A percentile compares a stretch with the other conserved stretches of the same genome.
phyloP scores from a whole-genome alignment of 2,113 vertebrate genomes.

The Cathartes aura region DNA sequence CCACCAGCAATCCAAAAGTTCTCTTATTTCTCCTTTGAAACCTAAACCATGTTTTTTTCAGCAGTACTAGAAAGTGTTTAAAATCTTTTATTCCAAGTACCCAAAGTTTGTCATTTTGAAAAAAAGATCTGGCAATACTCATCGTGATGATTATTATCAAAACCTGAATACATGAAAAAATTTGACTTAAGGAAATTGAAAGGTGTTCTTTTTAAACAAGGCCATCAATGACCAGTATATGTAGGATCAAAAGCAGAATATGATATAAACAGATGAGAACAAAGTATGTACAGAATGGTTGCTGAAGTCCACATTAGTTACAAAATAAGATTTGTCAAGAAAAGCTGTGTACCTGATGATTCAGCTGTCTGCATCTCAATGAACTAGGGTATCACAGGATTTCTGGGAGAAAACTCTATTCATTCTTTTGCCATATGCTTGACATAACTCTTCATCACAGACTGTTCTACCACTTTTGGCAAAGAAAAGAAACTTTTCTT shows the following conservation, averaged over 20 bases:
- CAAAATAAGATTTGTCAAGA: not conserved
- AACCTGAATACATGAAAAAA: not conserved
- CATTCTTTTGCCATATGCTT: not conserved
- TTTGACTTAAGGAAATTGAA: not conserved
- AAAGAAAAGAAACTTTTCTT: not conserved
- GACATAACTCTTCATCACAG: not conserved
- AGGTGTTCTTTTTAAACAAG: not conserved
- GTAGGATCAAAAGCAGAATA: not conserved
- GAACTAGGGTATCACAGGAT: not conserved
- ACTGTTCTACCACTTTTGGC: not conserved
- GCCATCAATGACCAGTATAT: not conserved
- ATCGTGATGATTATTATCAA: not conserved
- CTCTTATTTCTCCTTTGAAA: not conserved
- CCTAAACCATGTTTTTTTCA: not conserved
- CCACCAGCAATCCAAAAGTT: not conserved
- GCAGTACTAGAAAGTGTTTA: not conserved
- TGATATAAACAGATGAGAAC: not conserved
- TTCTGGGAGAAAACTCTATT: not conserved
- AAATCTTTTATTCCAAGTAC: not conserved
- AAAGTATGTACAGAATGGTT: not conserved
- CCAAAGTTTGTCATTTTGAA: fast-evolving
- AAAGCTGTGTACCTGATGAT: not conserved
- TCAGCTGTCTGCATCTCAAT: not conserved
- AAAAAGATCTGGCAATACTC: not conserved
- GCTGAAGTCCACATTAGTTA: not conserved